Evolutionary conservation across 2,113 vertebrate genomes (phyloP), one percentile per base, ranked within the genome.

Genomic region (Ramphastos sulfuratus): DNA sequence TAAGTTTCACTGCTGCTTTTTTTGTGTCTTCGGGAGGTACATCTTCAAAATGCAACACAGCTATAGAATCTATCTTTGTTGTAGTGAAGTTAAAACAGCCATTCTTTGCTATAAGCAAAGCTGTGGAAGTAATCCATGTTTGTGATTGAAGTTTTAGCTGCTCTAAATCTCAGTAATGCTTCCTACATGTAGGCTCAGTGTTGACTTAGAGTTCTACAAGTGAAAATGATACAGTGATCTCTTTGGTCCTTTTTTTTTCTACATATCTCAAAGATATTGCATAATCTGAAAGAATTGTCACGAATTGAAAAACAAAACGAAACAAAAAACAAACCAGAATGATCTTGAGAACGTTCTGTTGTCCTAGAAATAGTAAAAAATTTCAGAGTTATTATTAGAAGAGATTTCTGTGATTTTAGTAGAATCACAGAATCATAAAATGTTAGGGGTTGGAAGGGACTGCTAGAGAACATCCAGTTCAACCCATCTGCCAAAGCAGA

Each of bases 1-100:
- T 33, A 48, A 54, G 12, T 74, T 69, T 77, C 39, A 60, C 25
- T 70, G 39, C 1, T 18, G 46, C 28, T 63, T 79, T 58, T 58
- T 55, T 60, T 66, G 1, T 54, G 17, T 80, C 54, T 65, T 8
- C 17, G 59, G 42, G 23, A 80, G 25, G 3, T 56, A 54, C 8
- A 54, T 77, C 90, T 93, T 88, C 67, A 77, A 52, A 66, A 86
- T 17, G 18, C 17, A 78, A 4, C n/a, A 82, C 33, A 82, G 69
- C 44, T 78, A 10, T 7, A 8, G 10, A 82, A 15, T 84, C 61
- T 85, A 33, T 60, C n/a, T 92, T 16, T 74, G 14, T 42, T 91
- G 64, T 76, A 35, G 50, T 87, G 24, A 65, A 12, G 2, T 37
- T 76, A 14, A 74, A 72, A 28, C 12, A 31, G 6, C 52, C 9